These are phyloP conservation scores for Corythornis madagascariensis DNA, from an alignment of 2,113 vertebrate genomes.

Conservation along the genomic window DNA sequence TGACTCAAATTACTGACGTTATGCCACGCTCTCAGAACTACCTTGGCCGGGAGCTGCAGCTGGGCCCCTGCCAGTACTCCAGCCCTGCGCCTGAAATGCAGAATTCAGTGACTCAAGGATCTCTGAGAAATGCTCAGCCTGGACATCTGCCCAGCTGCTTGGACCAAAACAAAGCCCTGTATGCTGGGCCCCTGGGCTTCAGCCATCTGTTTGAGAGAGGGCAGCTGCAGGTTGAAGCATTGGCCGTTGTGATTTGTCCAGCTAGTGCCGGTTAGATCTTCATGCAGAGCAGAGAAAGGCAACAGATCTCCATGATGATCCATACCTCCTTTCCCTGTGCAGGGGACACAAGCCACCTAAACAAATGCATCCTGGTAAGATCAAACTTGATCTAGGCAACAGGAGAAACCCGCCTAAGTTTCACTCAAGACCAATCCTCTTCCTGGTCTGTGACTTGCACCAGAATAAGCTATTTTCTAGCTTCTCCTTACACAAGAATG, in stretches of 20 bases:
- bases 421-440: neutral
- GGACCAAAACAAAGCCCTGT: constrained; percentile 39
- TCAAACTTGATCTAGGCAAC: neutral
- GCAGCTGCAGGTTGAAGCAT: neutral
- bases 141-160: neutral
- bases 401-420: neutral
- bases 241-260: neutral
- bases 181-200: neutral
- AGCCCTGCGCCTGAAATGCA: neutral
- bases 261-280: neutral
- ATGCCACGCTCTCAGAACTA: neutral
- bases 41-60: neutral
- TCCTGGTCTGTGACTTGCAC: neutral
- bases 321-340: neutral
- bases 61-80: neutral
- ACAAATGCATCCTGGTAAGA: rapidly evolving
- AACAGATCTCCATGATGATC: neutral
- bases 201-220: neutral
- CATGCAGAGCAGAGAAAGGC: neutral
- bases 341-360: neutral
- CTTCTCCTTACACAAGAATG: neutral
- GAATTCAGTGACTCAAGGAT: neutral
- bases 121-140: constrained; percentile 1
- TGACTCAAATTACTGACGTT: neutral
- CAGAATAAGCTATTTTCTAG: neutral